A percentile compares a stretch with the other conserved stretches of the same genome.
Conservation (phyloP, 1,140 invertebrate genomes). For the Teleogryllus occipitalis region DNA sequence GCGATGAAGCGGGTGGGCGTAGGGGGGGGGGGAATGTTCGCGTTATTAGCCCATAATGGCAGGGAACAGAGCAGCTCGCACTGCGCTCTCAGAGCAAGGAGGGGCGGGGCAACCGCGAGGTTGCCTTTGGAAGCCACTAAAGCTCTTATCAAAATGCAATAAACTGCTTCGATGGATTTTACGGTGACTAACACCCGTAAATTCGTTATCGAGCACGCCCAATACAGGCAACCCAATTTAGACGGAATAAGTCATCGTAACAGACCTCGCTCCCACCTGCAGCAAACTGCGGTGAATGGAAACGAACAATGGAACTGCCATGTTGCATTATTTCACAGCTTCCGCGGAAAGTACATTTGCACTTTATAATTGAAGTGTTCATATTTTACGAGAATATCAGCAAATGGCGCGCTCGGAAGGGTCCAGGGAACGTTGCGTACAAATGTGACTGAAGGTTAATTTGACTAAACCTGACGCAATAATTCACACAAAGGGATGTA, state of each 20-base stretch:
- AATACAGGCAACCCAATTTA: neutral
- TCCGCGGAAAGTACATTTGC: neutral
- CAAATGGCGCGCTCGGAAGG: neutral
- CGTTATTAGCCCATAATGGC: neutral
- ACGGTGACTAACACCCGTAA: slow-evolving; percentile 3
- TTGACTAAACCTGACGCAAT: neutral
- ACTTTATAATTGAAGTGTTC: slow-evolving; percentile 1
- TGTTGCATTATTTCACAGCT: neutral
- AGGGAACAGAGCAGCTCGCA: neutral
- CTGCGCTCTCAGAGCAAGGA: neutral
- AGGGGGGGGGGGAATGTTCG: neutral
- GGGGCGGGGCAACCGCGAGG: neutral
- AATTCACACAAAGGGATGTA: neutral
- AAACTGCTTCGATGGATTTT: slow-evolving; percentile 4
- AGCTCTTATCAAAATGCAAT: slow-evolving; percentile 1
- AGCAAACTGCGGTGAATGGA: neutral
- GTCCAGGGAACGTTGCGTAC: too few species aligned
- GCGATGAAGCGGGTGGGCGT: too few species aligned
- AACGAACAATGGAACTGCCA: neutral
- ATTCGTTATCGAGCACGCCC: neutral
- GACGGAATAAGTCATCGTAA: neutral
- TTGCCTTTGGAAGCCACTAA: slow-evolving; percentile 1
- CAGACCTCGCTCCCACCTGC: neutral
- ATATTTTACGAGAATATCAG: neutral
- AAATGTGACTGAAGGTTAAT: neutral